phyloP scores from a whole-genome alignment of 2,113 vertebrate species.

The Limnothrissa miodon region DNA sequence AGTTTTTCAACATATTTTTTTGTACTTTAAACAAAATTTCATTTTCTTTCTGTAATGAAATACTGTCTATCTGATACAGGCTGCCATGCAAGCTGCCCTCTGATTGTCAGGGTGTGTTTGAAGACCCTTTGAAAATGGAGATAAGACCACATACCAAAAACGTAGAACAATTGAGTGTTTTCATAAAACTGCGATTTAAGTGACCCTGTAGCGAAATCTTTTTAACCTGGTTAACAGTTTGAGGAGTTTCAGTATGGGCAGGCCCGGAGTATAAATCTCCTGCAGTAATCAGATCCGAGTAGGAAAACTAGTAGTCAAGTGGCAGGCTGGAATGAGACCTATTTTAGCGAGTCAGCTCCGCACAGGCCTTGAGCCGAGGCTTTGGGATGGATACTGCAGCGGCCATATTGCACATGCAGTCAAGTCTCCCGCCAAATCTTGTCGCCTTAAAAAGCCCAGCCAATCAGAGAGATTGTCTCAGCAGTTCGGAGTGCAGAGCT shows the following conservation, averaged over 20 bases:
- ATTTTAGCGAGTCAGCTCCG: not conserved
- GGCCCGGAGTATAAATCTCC: no score
- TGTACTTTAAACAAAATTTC: not conserved
- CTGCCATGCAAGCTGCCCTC: not conserved
- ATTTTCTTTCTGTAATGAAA: no score
- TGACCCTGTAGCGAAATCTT: no score
- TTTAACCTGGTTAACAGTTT: no score
- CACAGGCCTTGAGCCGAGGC: no score
- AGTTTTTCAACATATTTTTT: no score
- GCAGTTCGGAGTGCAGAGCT: conserved; percentile 42
- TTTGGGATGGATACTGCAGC: not conserved
- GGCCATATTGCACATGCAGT: not conserved
- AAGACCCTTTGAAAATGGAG: not conserved
- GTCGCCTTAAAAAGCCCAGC: not conserved
- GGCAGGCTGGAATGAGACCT: not conserved
- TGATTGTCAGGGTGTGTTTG: not conserved
- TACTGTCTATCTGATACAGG: not conserved
- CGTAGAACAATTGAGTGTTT: not conserved
- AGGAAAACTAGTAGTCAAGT: not conserved
- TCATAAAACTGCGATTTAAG: no score
- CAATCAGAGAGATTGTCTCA: conserved; percentile 40
- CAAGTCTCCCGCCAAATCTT: conserved; percentile 31
- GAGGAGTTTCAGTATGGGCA: no score
- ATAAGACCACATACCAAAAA: not conserved
- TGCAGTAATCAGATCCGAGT: no score